Evolutionary conservation across 1,140 invertebrate species (phyloP), one percentile per base, ranked within the genome.

Genomic region (Brachionus rubens): DNA sequence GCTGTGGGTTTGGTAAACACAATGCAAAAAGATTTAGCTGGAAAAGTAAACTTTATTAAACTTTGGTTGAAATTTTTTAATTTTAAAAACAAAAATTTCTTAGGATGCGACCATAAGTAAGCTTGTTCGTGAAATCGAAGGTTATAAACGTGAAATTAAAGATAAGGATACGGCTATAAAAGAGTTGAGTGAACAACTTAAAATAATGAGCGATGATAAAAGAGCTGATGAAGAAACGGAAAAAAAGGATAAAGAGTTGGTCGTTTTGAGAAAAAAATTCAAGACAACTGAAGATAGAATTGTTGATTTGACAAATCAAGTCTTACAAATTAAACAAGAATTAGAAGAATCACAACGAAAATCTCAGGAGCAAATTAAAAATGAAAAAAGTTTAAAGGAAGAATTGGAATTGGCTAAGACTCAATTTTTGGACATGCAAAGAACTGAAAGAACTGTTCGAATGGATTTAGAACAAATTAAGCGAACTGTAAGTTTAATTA

Each of bases 1-100:
- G 84, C 82, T 6, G 80, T 82, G 14, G 84, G 84, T 19, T 79
- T 85, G 16, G 81, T 85, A 3, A 83, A 82, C 19, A 82, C 83
- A 67, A 83, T 84, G 82, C 84, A 85, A 77, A 65, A 81, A 67
- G 84, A 84, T 75, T 82, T 85, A 81, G 80, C 82, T 1, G 82
- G 79, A 77, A 85, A 85, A 80, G 52, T 54, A 48, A 82, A 83
- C 14, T 3, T 26, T 26, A 50, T 24, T 24, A 50, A 50, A 50
- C 19, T 14, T 50, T 50, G 14, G 21, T 52, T 52, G 5, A 1
- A 46, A 7, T 70, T 43, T 16, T 14, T 46, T 2, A 10, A 16
- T 19, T 48, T 24, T 59, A 79, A 9, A 77, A 85, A n/a, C n/a
- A n/a, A n/a, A n/a, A n/a, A n/a, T n/a, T n/a, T n/a, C n/a, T n/a